These are phyloP conservation scores for Myotis davidii DNA, from an alignment of 2,113 vertebrate species.

Conservation along the genomic window DNA sequence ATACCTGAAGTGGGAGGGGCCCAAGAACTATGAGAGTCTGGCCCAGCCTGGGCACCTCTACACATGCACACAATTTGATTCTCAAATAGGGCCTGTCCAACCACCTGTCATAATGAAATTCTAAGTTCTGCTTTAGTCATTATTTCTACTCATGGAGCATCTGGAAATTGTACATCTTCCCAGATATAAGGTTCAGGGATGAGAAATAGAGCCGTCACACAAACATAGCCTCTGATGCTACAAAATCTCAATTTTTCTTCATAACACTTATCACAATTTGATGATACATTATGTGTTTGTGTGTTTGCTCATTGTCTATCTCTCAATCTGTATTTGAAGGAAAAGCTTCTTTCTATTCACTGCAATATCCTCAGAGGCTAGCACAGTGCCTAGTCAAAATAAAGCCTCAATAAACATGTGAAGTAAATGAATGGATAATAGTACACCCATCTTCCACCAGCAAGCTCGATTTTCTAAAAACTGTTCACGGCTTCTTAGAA, in stretches of 20 bases:
- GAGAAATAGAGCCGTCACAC: conserved; percentile 15
- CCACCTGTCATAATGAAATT: background rate
- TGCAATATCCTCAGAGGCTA: background rate
- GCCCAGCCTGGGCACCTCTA: background rate
- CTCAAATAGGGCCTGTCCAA: background rate
- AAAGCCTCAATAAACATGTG: conserved; percentile 5
- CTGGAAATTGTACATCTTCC: conserved; percentile 30
- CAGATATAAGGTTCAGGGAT: conserved; percentile 40
- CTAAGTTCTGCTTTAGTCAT: background rate
- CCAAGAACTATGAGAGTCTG: background rate
- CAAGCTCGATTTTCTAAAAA: background rate
- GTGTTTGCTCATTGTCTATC: background rate
- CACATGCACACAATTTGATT: background rate
- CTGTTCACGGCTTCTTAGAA: background rate
- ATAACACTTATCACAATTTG: background rate
- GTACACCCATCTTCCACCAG: background rate
- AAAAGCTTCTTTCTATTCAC: background rate
- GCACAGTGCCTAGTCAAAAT: background rate
- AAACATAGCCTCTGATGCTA: background rate
- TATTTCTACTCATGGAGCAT: background rate
- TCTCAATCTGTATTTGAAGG: background rate
- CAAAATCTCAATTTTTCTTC: conserved; percentile 30
- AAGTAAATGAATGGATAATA: background rate
- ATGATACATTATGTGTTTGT: background rate
- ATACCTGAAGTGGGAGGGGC: background rate